These are phyloP conservation scores for Cordylochernes scorpioides DNA, from an alignment of 2,888 invertebrate species.

Conservation along the genomic window DNA sequence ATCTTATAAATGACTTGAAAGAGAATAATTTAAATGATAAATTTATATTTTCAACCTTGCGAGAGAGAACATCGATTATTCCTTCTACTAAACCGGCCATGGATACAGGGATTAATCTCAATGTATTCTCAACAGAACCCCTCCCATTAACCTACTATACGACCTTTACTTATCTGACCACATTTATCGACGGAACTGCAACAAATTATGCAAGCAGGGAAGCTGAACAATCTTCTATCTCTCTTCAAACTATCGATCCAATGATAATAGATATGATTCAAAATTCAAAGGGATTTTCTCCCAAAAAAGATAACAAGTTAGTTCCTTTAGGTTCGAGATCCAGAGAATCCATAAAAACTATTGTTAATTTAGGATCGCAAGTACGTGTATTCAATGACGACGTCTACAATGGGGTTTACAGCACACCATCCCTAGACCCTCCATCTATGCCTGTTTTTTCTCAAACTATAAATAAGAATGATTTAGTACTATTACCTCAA, in stretches of 20 bases:
- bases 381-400: slow-evolving; percentile 13
- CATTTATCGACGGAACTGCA: slow-evolving; percentile 15
- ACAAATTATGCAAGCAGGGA: slow-evolving; percentile 14
- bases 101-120: slow-evolving; percentile 5
- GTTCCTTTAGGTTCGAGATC: slow-evolving; percentile 12
- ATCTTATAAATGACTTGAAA: too few relatives aligned
- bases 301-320: too few relatives aligned
- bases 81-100: too few relatives aligned
- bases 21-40: too few relatives aligned
- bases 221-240: slow-evolving; percentile 11
- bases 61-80: too few relatives aligned
- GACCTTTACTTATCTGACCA: slow-evolving; percentile 16
- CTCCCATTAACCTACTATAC: slow-evolving; percentile 15
- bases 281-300: slow-evolving; percentile 10
- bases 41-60: too few relatives aligned
- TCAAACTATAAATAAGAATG: too few relatives aligned
- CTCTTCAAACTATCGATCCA: slow-evolving; percentile 11
- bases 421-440: too few relatives aligned
- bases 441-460: too few relatives aligned
- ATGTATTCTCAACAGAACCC: slow-evolving; percentile 2
- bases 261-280: slow-evolving; percentile 5
- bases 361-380: slow-evolving; percentile 15
- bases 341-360: too few relatives aligned
- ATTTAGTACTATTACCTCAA: slow-evolving; percentile 4
- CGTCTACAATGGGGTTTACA: slow-evolving; percentile 6